phyloP scores from a whole-genome alignment of 1,140 invertebrate species.

The Wasmannia auropunctata region DNA sequence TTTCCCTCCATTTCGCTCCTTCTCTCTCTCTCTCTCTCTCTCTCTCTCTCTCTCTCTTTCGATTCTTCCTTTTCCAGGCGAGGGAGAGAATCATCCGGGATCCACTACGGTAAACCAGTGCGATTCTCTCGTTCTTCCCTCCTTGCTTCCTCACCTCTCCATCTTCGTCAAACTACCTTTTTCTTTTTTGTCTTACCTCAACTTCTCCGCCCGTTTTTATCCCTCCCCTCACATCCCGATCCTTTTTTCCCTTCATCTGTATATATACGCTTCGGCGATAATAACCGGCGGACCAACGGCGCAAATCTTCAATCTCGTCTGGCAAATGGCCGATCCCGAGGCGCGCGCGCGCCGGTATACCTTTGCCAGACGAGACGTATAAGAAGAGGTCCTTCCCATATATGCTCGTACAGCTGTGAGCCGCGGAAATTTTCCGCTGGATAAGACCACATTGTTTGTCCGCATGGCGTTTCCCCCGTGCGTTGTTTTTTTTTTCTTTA shows the following conservation, averaged over 20 bases:
- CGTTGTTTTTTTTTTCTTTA: conserved; percentile 10
- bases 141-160: not conserved
- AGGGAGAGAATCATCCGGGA: conserved; percentile 38
- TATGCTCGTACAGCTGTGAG: conserved; percentile 37
- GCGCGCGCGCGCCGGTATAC: conserved; percentile 39
- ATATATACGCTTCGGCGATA: conserved; percentile 66
- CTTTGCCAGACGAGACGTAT: conserved; percentile 60
- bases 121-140: conserved; percentile 18
- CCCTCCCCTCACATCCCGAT: not conserved
- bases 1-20: not conserved
- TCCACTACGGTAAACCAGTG: conserved; percentile 46
- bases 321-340: conserved; percentile 74
- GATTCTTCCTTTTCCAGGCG: not conserved
- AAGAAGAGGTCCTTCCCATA: conserved; percentile 40
- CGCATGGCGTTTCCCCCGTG: not conserved
- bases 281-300: conserved; percentile 67
- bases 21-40: not conserved
- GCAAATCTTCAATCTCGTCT: conserved; percentile 74
- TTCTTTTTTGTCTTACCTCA: conserved; percentile 23
- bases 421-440: conserved; percentile 42
- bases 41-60: too few species aligned
- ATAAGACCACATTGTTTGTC: conserved; percentile 58
- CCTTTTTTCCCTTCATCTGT: conserved; percentile 57
- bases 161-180: conserved; percentile 11
- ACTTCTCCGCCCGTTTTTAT: conserved; percentile 25